A percentile compares a stretch with the other conserved stretches of the same genome.
Evolutionary conservation across 2,888 invertebrate genomes (phyloP).

Genomic region (Acronicta aceris): DNA sequence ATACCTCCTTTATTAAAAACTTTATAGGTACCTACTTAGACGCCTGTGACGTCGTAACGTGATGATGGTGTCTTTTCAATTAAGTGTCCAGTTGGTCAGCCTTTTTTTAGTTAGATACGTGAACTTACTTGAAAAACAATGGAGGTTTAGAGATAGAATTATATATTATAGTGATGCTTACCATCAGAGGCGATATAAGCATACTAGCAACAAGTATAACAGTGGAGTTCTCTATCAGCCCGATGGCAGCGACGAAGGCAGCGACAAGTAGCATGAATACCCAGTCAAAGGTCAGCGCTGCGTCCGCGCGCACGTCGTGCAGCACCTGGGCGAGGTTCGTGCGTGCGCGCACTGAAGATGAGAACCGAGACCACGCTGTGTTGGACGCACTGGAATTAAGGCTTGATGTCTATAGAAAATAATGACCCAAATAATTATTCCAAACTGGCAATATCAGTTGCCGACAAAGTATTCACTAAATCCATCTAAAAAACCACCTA

Average conservation of each 20-base stretch:
- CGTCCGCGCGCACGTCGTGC: conserved; percentile 91
- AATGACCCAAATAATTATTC: no score
- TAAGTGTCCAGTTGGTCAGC: no score
- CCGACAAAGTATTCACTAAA: no score
- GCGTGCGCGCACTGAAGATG: conserved; percentile 91
- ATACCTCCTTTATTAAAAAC: no score
- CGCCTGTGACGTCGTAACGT: no score
- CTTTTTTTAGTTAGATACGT: no score
- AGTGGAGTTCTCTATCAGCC: conserved; percentile 93
- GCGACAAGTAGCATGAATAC: conserved; percentile 92
- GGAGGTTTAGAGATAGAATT: no score
- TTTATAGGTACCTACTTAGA: no score
- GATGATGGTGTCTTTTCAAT: no score
- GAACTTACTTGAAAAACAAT: no score
- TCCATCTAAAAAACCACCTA: no score
- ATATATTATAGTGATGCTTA: conserved; percentile 65
- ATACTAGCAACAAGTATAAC: conserved; percentile 94
- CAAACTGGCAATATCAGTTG: no score
- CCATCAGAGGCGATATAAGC: conserved; percentile 95
- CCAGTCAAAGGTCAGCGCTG: conserved; percentile 93
- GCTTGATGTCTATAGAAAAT: not conserved
- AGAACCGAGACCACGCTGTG: conserved; percentile 90
- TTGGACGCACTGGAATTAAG: conserved; percentile 53
- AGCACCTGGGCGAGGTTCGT: conserved; percentile 93
- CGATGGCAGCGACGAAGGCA: conserved; percentile 93